A percentile compares a stretch with the other conserved stretches of the same genome.
Conservation (phyloP, 2,888 invertebrate species). For the Lissonota sp. region DNA sequence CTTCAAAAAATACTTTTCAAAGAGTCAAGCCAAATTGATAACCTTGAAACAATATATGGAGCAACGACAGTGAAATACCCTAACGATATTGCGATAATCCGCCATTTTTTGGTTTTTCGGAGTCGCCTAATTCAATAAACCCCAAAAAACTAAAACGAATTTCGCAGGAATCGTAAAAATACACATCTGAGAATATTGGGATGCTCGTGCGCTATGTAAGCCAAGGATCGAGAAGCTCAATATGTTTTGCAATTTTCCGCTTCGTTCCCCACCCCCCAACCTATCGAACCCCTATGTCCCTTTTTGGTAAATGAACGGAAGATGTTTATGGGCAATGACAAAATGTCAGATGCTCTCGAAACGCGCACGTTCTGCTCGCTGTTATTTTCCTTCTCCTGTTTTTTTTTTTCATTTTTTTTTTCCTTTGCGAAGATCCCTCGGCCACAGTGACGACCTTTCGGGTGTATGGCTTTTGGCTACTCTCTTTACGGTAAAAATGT, state of each 20-base stretch:
- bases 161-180: not conserved
- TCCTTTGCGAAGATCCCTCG: slow-evolving; percentile 41
- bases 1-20: no score
- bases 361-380: not conserved
- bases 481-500: slow-evolving; percentile 48
- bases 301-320: slow-evolving; percentile 46
- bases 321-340: slow-evolving; percentile 59
- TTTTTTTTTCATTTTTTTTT: not conserved
- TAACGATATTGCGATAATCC: no score
- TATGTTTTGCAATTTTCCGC: not conserved
- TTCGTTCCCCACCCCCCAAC: not conserved
- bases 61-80: no score
- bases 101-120: no score
- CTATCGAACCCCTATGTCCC: no score
- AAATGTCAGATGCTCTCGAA: slow-evolving; percentile 55
- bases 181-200: not conserved
- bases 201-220: not conserved
- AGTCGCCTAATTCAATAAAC: no score
- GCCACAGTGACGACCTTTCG: slow-evolving; percentile 43
- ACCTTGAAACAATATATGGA: no score
- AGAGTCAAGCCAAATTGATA: no score
- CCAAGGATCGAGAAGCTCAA: not conserved
- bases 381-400: no score
- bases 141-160: not conserved
- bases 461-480: slow-evolving; percentile 11